phyloP scores from a whole-genome alignment of 2,797 vertebrate genomes.

The Lepus townsendii region DNA sequence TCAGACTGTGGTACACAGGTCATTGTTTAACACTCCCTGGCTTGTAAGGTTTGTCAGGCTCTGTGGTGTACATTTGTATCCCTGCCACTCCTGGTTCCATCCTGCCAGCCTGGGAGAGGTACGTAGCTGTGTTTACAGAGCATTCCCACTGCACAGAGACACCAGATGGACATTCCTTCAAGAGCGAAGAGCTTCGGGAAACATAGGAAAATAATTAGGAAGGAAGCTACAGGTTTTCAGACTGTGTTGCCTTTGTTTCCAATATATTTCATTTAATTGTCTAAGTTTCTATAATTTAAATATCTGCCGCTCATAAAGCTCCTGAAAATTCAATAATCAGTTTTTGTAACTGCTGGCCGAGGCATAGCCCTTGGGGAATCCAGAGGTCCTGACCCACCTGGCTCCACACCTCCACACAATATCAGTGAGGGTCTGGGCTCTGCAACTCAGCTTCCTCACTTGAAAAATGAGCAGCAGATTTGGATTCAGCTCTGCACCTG shows the following conservation, averaged over 20 bases:
- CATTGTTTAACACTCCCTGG: not conserved
- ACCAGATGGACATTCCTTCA: not conserved
- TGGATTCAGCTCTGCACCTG: conserved; percentile 20
- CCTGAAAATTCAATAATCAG: not conserved
- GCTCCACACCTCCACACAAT: not conserved
- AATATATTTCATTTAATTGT: not conserved
- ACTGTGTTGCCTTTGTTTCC: not conserved
- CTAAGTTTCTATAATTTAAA: conserved; percentile 29
- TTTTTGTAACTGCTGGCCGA: not conserved
- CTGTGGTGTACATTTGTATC: not conserved
- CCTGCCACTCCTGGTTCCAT: not conserved
- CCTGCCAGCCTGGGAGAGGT: not conserved
- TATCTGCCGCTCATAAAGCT: not conserved
- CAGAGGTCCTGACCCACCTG: not conserved
- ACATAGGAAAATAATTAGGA: not conserved
- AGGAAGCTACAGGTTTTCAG: not conserved
- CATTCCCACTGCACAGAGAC: not conserved
- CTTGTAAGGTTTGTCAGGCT: not conserved
- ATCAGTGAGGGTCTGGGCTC: not conserved
- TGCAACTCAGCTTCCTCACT: not conserved
- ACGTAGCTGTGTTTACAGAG: not conserved
- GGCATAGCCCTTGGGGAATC: not conserved
- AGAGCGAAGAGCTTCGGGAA: not conserved
- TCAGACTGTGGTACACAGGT: not conserved
- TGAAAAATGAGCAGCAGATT: not conserved